Evolutionary conservation across 2,888 invertebrate genomes (phyloP), one percentile per base, ranked within the genome.

Genomic region (Parnassius mnemosyne): DNA sequence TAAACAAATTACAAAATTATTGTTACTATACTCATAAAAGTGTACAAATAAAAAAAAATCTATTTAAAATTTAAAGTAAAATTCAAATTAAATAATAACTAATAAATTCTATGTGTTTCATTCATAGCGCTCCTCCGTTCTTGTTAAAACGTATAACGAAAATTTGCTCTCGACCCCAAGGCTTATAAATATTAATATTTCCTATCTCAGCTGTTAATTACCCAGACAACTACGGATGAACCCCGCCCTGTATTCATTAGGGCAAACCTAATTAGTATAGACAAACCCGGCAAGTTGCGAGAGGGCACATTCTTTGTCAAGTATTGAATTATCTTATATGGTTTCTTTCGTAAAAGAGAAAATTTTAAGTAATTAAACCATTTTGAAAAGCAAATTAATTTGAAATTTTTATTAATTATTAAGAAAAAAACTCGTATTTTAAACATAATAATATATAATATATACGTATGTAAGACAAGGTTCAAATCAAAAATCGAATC

Each of bases 131-230:
- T 75, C 76, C 73, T 79, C 78, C 70, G 66, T 72, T 71, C 72
- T 73, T 74, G 77, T 79, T 78, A 72, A 75, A 77, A 79, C 75
- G 77, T 80, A 79, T 76, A 83, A 79, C 74, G 80, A 78, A 82
- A 82, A 79, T 83, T 81, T 76, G 73, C 76, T 72, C 74, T 75
- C 74, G 67, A 71, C 74, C 76, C 71, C 72, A 73, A 65, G 70
- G 69, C 82, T 87, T 86, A 88, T 88, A 87, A 87, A 87, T 89
- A 87, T 89, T 89, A 89, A 89, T 87, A 87, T 84, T 85, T 85
- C 82, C 80, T 83, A 85, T 85, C 84, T 87, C 78, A 79, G 84
- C 79, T 83, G 84, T 85, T 88, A 87, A 88, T 89, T 88, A 85
- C 77, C 80, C 80, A 81, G 83, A 84, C 83, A 85, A 85, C 84